phyloP scores from a whole-genome alignment of 2,797 vertebrate species.

The Poecilia velifera region DNA sequence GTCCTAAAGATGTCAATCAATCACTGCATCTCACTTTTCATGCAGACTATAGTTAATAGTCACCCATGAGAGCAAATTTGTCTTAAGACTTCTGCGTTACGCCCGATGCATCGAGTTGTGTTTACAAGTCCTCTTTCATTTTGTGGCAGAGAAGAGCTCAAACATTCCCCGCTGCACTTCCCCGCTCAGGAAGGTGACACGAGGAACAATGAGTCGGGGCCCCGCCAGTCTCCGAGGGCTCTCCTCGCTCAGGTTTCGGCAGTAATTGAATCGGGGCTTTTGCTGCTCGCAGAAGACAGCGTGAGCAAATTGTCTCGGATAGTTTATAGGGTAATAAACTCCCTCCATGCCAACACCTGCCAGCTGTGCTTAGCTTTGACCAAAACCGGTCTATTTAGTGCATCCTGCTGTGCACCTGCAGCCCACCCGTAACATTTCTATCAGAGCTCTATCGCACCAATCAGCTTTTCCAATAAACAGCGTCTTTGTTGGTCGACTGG shows the following conservation, averaged over 20 bases:
- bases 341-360: conserved; percentile 65
- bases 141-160: conserved; percentile 28
- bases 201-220: conserved; percentile 58
- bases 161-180: conserved; percentile 25
- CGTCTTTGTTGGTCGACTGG: conserved; percentile 10
- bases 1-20: conserved; percentile 72
- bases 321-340: conserved; percentile 79
- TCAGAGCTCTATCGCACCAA: conserved; percentile 30
- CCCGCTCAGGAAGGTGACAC: conserved; percentile 54
- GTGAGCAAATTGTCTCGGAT: conserved; percentile 67
- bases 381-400: conserved; percentile 64
- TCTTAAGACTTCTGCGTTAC: conserved; percentile 25
- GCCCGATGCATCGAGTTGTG: conserved; percentile 17
- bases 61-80: conserved; percentile 40
- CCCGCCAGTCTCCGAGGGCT: conserved; percentile 42
- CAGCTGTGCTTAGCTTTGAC: conserved; percentile 73
- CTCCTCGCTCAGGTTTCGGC: conserved; percentile 43
- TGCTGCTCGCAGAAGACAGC: conserved; percentile 56
- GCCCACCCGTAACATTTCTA: conserved; percentile 55
- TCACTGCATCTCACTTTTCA: conserved; percentile 32
- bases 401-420: conserved; percentile 69
- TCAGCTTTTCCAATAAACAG: conserved; percentile 8
- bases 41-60: conserved; percentile 37
- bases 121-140: conserved; percentile 37
- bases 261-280: conserved; percentile 68